These are phyloP conservation scores for Trachelus troglodyta DNA, from an alignment of 2,888 invertebrate species.

Conservation along the genomic window DNA sequence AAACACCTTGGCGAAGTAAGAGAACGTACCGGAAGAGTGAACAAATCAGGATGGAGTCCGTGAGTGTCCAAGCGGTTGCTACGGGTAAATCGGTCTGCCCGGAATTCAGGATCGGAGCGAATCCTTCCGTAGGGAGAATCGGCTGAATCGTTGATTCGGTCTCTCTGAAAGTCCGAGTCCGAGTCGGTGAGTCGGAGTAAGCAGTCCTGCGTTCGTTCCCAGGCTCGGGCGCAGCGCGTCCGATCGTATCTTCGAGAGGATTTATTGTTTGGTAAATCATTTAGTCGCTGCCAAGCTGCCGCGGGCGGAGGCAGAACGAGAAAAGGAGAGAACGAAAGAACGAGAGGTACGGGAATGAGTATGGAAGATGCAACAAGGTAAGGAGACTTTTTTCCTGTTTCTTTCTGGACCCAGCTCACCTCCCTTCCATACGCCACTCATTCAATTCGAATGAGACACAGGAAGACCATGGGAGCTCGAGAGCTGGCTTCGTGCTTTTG, in stretches of 20 bases:
- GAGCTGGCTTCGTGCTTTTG: background rate
- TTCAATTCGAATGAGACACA: background rate
- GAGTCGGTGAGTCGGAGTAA: conserved; percentile 31
- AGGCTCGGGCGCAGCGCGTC: conserved; percentile 57
- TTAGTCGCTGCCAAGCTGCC: conserved; percentile 64
- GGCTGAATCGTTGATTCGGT: background rate
- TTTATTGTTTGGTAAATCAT: conserved; percentile 67
- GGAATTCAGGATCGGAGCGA: background rate
- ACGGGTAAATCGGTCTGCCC: background rate
- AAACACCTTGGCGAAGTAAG: background rate
- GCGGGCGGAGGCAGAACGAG: conserved; percentile 43
- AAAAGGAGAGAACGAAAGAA: conserved; percentile 23
- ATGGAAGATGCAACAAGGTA: conserved; percentile 12
- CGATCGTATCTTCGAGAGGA: conserved; percentile 63
- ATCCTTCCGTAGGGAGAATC: background rate
- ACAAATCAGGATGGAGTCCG: background rate
- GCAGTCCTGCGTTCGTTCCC: conserved; percentile 53
- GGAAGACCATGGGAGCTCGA: background rate
- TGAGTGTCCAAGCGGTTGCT: background rate
- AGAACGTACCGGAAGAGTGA: background rate
- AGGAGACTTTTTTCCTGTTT: conserved; percentile 17
- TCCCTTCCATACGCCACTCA: background rate
- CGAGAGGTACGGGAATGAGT: conserved; percentile 11
- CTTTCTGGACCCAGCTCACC: background rate
- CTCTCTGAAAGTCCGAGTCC: background rate